Evolutionary conservation across 2,797 vertebrate genomes (phyloP).

Genomic region (Mico argentatus): DNA sequence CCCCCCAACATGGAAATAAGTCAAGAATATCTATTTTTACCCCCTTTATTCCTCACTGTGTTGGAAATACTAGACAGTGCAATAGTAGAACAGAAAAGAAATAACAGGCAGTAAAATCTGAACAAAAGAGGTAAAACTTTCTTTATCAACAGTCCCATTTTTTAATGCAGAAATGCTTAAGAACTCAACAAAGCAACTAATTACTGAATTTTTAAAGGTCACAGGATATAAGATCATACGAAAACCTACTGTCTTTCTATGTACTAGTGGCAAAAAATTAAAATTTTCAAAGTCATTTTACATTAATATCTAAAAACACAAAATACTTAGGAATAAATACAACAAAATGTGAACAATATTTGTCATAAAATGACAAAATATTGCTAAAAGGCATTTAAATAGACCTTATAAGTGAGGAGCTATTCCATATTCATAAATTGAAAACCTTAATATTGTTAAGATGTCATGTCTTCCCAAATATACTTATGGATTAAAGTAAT

Average conservation of each 20-base stretch:
- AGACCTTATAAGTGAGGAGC: not conserved
- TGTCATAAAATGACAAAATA: slow-evolving; percentile 17
- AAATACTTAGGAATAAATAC: slow-evolving; percentile 1
- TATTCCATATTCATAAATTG: not conserved
- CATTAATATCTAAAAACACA: not conserved
- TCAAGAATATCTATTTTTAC: not conserved
- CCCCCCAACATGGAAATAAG: not conserved
- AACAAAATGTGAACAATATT: not conserved
- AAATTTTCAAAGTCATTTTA: not conserved
- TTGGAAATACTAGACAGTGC: not conserved
- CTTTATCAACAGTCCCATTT: not conserved
- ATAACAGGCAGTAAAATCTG: not conserved
- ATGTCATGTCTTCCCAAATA: not conserved
- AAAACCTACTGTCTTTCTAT: not conserved
- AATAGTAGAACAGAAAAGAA: not conserved
- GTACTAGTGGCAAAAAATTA: not conserved
- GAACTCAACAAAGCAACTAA: not conserved
- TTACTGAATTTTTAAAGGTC: not conserved
- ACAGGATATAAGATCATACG: not conserved
- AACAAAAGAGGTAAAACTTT: not conserved
- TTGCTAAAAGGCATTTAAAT: not conserved
- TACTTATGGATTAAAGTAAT: not conserved
- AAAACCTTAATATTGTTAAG: not conserved
- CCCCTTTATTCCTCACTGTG: not conserved
- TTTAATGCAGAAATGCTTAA: slow-evolving; percentile 11